phyloP scores from a whole-genome alignment of 64 coral and sea anemone genomes.

The Pachyseris speciosa region DNA sequence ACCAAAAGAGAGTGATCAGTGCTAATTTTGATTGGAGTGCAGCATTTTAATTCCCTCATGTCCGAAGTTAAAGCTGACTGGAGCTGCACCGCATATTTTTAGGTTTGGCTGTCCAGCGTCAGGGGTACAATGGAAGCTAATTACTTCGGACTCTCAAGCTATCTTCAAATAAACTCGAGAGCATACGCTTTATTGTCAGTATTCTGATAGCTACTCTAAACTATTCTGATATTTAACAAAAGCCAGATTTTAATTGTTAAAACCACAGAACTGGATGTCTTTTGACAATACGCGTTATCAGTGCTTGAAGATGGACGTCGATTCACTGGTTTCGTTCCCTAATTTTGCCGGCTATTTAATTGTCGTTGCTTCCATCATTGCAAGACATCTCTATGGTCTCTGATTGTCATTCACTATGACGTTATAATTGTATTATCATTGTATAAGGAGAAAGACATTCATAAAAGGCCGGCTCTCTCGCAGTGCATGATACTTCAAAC shows the following conservation, averaged over 20 bases:
- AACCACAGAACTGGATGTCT: conserved; percentile 11
- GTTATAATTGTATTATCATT: no score
- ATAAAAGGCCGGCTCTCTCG: no score
- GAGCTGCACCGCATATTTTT: no score
- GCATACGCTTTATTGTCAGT: not conserved
- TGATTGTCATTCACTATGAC: not conserved
- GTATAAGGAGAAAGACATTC: no score
- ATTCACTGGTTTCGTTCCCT: not conserved
- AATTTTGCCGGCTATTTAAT: not conserved
- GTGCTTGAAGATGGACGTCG: not conserved
- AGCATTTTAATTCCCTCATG: no score
- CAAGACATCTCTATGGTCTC: not conserved
- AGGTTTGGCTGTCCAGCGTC: not conserved
- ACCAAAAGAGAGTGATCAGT: no score
- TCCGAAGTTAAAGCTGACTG: no score
- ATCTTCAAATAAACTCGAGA: not conserved
- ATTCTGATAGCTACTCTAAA: not conserved
- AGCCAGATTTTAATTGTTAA: not conserved
- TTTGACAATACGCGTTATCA: not conserved
- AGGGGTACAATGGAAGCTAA: not conserved
- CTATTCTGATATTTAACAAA: not conserved
- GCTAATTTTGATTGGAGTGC: no score
- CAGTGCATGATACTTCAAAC: no score
- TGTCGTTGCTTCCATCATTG: not conserved
- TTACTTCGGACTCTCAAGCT: not conserved